Percentiles rank a stretch among this genome's conserved stretches.
Conservation (phyloP, 2,888 invertebrate genomes). For the Sesia bembeciformis region DNA sequence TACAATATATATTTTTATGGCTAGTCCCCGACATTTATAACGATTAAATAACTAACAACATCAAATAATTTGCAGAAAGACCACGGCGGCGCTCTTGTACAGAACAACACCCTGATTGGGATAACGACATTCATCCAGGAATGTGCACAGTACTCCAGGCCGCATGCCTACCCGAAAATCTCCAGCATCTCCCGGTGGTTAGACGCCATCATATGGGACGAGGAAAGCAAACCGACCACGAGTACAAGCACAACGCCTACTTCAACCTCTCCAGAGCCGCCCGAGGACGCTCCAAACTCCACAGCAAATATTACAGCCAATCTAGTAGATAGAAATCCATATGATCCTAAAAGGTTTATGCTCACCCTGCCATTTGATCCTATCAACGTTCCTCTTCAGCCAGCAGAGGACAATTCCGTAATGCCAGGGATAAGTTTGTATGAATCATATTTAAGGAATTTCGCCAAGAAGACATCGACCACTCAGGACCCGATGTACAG, state of each 20-base stretch:
- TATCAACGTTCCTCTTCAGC: conserved; percentile 54
- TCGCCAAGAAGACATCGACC: conserved; percentile 38
- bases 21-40: no score
- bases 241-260: conserved; percentile 6
- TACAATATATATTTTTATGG: no score
- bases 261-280: not conserved
- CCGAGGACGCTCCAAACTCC: conserved; percentile 20
- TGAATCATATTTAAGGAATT: conserved; percentile 52
- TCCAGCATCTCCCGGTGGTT: conserved; percentile 49
- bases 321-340: not conserved
- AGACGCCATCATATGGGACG: conserved; percentile 60
- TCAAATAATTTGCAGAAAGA: conserved; percentile 41
- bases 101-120: conserved; percentile 53
- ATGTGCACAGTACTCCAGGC: conserved; percentile 52
- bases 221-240: conserved; percentile 37
- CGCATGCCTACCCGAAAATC: conserved; percentile 57
- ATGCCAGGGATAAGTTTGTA: conserved; percentile 59
- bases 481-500: conserved; percentile 19
- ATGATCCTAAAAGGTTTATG: conserved; percentile 41
- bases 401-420: conserved; percentile 53
- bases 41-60: not conserved
- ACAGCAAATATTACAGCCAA: conserved; percentile 5
- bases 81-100: conserved; percentile 60
- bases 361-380: conserved; percentile 55
- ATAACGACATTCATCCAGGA: conserved; percentile 46